Percentiles rank a stretch among this genome's conserved stretches.
Evolutionary conservation across 2,888 invertebrate species (phyloP).

Genomic region (Brachypterus glaber): DNA sequence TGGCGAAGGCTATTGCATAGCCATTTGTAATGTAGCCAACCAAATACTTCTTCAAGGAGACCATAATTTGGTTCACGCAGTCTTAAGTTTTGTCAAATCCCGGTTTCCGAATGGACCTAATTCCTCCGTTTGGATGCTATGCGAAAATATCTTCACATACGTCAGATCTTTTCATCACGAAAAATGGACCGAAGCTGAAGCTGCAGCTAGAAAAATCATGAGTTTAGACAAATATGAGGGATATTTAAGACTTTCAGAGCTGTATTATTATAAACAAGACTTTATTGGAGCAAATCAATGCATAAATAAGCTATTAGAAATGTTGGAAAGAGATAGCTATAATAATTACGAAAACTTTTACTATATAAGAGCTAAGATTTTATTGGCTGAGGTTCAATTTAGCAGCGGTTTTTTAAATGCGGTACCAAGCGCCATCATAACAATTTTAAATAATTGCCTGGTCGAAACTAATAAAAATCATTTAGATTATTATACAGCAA

Average conservation of each 20-base stretch:
- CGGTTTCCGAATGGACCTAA: conserved; percentile 54
- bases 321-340: conserved; percentile 45
- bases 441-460: conserved; percentile 59
- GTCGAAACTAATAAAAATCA: conserved; percentile 64
- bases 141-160: conserved; percentile 47
- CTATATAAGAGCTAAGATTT: conserved; percentile 57
- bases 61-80: conserved; percentile 46
- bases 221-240: conserved; percentile 60
- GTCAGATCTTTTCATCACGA: conserved; percentile 41
- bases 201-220: conserved; percentile 57
- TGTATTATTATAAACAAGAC: conserved; percentile 48
- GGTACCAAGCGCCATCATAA: conserved; percentile 47
- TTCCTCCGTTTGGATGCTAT: conserved; percentile 57
- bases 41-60: conserved; percentile 47
- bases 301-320: conserved; percentile 45
- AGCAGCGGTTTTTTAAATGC: conserved; percentile 44
- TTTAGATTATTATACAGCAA: conserved; percentile 64
- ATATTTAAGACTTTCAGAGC: conserved; percentile 48
- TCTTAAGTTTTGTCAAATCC: conserved; percentile 53
- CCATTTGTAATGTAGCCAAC: conserved; percentile 57
- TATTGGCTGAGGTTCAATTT: conserved; percentile 58
- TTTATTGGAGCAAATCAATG: conserved; percentile 36
- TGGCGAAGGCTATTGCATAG: conserved; percentile 60
- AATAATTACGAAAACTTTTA: conserved; percentile 47
- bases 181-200: conserved; percentile 61